These are phyloP conservation scores for Esox niger DNA, from an alignment of 2,113 vertebrate genomes.

Conservation along the genomic window DNA sequence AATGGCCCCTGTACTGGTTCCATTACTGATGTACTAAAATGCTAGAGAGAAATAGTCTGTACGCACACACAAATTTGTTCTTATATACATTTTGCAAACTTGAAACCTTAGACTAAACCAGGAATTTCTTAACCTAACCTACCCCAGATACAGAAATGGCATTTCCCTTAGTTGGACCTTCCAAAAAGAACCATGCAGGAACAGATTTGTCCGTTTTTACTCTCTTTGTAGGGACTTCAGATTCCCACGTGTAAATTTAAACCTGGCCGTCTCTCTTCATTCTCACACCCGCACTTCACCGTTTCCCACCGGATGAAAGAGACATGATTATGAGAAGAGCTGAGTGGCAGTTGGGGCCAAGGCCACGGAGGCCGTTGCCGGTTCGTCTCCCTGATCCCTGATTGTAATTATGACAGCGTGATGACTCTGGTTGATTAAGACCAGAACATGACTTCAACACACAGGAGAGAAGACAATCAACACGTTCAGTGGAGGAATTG, in stretches of 20 bases:
- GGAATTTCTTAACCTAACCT: too few species aligned
- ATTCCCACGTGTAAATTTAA: too few species aligned
- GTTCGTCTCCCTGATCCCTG: slow-evolving; percentile 52
- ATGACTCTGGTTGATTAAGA: slow-evolving; percentile 44
- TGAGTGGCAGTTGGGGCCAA: slow-evolving; percentile 62
- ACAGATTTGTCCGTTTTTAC: too few species aligned
- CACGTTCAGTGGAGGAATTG: slow-evolving; percentile 17
- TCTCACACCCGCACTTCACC: slow-evolving; percentile 22
- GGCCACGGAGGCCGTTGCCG: slow-evolving; percentile 37
- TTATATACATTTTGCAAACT: too few species aligned
- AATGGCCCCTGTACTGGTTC: background rate
- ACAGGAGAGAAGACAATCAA: slow-evolving; percentile 37
- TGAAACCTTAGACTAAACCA: too few species aligned
- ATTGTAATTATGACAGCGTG: slow-evolving; percentile 56
- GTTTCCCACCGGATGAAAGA: slow-evolving; percentile 41
- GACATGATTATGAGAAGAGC: slow-evolving; percentile 62
- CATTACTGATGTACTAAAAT: slow-evolving; percentile 14
- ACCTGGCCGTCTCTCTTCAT: too few species aligned
- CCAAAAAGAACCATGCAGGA: too few species aligned
- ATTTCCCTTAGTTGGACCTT: too few species aligned
- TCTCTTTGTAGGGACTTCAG: too few species aligned
- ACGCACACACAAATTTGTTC: too few species aligned
- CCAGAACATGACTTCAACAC: slow-evolving; percentile 52
- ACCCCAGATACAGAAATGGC: too few species aligned
- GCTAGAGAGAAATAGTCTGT: slow-evolving; percentile 8